phyloP scores from a whole-genome alignment of 2,888 invertebrate genomes.

The Malthinus seriepunctatus region DNA sequence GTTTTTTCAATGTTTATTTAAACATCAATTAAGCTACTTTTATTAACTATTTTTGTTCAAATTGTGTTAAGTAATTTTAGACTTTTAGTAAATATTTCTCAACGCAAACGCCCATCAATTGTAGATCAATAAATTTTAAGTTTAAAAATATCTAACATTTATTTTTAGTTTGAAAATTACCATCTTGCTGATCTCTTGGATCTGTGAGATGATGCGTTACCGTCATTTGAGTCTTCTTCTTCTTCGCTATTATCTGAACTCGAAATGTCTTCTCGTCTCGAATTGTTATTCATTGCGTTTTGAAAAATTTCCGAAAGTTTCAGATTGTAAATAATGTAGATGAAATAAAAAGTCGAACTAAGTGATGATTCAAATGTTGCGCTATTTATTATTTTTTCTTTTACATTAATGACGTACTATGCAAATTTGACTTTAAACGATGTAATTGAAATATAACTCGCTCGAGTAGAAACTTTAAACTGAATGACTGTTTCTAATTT shows the following conservation, averaged over 20 bases:
- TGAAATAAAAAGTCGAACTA: neutral
- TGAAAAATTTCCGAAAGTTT: neutral
- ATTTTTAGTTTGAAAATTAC: constrained; percentile 22
- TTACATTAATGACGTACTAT: neutral
- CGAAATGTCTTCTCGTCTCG: constrained; percentile 20
- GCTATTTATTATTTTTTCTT: neutral
- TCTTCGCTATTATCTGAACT: constrained; percentile 29
- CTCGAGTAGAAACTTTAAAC: constrained; percentile 6
- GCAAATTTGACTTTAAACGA: neutral
- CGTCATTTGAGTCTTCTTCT: constrained; percentile 17
- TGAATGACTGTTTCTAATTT: constrained; percentile 26
- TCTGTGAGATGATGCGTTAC: constrained; percentile 11
- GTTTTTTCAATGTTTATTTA: neutral
- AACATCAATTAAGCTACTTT: neutral
- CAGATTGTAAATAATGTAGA: neutral
- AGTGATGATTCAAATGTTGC: neutral
- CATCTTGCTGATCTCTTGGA: constrained; percentile 19
- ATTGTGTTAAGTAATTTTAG: neutral
- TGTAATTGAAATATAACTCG: constrained; percentile 3
- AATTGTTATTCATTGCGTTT: constrained; percentile 2
- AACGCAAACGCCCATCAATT: neutral
- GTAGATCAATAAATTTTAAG: constrained; percentile 3
- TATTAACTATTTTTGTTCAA: too few relatives aligned
- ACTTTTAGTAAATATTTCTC: neutral
- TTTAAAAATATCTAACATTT: constrained; percentile 11